Evolutionary conservation across 2,797 vertebrate genomes (phyloP).

Genomic region (Chiroxiphia lanceolata): DNA sequence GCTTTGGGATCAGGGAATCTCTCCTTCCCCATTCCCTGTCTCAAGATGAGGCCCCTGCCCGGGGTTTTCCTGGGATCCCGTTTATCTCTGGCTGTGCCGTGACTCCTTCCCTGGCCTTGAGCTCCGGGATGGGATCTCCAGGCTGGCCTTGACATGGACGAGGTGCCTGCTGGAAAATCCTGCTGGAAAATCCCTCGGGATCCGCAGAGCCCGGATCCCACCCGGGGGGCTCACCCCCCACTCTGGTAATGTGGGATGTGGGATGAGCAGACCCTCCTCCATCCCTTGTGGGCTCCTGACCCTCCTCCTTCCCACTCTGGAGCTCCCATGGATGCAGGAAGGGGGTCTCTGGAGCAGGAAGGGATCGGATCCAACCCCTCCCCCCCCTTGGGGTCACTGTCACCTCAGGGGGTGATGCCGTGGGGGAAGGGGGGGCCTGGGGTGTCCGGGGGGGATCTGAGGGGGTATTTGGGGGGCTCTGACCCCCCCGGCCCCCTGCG

Average conservation of each 20-base stretch:
- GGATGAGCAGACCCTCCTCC: not conserved
- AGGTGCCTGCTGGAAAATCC: not conserved
- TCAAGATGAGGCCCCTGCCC: not conserved
- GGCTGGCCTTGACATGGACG: not conserved
- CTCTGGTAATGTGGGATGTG: rapidly evolving
- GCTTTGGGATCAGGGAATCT: not conserved
- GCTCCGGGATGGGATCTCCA: not conserved
- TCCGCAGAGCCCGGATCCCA: not conserved
- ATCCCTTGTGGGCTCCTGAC: too few species aligned
- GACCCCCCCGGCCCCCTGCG: rapidly evolving
- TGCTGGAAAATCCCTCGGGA: not conserved
- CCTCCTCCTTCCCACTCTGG: not conserved
- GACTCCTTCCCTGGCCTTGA: not conserved
- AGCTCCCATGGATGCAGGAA: not conserved
- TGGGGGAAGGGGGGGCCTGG: not conserved
- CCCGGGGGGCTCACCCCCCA: too few species aligned
- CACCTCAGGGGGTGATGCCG: not conserved
- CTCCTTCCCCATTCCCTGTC: not conserved
- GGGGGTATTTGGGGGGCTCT: not conserved
- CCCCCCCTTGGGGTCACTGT: not conserved
- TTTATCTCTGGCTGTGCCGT: not conserved
- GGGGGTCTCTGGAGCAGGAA: not conserved
- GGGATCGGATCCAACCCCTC: not conserved
- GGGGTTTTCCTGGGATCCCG: not conserved
- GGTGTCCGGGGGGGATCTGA: not conserved